phyloP scores from a whole-genome alignment of 2,888 invertebrate species.

The Drosophila anomalata region DNA sequence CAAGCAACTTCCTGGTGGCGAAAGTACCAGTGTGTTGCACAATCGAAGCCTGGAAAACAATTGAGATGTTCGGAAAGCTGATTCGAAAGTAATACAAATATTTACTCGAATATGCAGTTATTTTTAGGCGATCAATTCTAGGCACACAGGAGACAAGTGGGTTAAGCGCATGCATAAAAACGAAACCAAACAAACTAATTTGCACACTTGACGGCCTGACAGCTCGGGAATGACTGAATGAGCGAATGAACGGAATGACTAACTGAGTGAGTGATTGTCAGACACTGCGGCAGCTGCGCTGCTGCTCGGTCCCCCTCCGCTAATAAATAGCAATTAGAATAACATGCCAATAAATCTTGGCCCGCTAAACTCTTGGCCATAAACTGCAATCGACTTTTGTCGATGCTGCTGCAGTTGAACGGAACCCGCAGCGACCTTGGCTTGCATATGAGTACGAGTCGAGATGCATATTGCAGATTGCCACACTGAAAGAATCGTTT shows the following conservation, averaged over 20 bases:
- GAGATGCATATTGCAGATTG: constrained; percentile 30
- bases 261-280: constrained; percentile 37
- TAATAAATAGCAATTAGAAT: constrained; percentile 78
- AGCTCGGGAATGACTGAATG: constrained; percentile 54
- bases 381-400: constrained; percentile 54
- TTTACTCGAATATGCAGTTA: constrained; percentile 3
- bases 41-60: neutral
- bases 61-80: neutral
- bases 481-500: constrained; percentile 8
- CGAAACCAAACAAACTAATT: constrained; percentile 56
- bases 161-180: constrained; percentile 65
- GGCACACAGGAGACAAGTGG: constrained; percentile 62
- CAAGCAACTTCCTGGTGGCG: neutral
- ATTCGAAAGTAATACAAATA: neutral
- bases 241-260: constrained; percentile 50
- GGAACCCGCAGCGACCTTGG: constrained; percentile 59
- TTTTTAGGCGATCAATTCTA: constrained; percentile 21
- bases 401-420: constrained; percentile 29
- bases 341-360: constrained; percentile 75
- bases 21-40: neutral
- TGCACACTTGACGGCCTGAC: constrained; percentile 72
- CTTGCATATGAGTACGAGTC: constrained; percentile 26
- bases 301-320: constrained; percentile 43
- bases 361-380: constrained; percentile 63
- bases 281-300: constrained; percentile 22